These are phyloP conservation scores for Phacellophora camtschatica DNA, from an alignment of 30 jellyfish, hydroid and myxozoan species.

Conservation along the genomic window DNA sequence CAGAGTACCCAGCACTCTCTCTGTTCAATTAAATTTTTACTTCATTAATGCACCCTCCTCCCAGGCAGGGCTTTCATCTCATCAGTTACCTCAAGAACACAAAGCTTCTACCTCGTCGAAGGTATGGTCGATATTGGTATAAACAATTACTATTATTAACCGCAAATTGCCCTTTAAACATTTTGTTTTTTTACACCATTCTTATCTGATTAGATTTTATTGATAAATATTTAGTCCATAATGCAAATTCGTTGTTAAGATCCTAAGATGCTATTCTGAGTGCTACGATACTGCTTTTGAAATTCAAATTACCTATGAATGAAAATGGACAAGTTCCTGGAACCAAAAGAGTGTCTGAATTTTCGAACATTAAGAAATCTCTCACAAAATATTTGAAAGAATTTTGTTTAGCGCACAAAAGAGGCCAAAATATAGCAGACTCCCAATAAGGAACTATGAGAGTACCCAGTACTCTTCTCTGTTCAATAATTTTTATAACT, in stretches of 20 bases:
- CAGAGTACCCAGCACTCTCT: too few relatives aligned
- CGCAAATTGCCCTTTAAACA: background rate
- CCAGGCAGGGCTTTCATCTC: too few relatives aligned
- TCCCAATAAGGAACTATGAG: background rate
- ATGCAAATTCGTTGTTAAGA: too few relatives aligned
- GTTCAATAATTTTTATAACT: background rate
- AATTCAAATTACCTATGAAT: background rate
- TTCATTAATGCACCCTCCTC: too few relatives aligned
- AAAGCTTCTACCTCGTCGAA: too few relatives aligned
- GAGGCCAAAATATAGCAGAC: too few relatives aligned
- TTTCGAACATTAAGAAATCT: background rate
- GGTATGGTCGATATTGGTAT: too few relatives aligned
- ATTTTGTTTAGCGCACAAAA: too few relatives aligned
- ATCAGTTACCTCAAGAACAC: too few relatives aligned
- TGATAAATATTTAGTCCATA: too few relatives aligned
- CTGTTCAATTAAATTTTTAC: too few relatives aligned
- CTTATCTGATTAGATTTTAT: too few relatives aligned
- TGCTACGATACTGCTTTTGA: background rate
- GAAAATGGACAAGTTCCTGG: background rate
- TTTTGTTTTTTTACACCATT: background rate
- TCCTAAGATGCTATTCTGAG: background rate
- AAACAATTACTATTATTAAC: background rate
- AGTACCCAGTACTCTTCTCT: background rate
- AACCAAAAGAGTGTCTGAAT: background rate
- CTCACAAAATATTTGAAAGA: background rate